Evolutionary conservation across 1,140 invertebrate genomes (phyloP).

Genomic region (Anadara kagoshimensis): DNA sequence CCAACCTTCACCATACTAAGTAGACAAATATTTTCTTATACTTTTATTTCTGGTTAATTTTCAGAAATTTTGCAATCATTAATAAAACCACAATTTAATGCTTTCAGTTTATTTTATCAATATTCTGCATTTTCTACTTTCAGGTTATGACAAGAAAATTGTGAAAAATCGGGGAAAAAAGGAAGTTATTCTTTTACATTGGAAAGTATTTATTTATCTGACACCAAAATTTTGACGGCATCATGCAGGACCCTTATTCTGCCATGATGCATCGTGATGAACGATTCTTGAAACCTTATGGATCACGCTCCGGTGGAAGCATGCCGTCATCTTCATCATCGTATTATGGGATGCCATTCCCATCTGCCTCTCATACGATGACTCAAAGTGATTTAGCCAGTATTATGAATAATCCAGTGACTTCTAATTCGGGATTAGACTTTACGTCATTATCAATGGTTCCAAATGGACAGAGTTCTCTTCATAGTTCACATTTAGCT

Average conservation of each 20-base stretch:
- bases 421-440: conserved; percentile 15
- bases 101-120: neutral
- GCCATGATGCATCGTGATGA: conserved; percentile 49
- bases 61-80: too few relatives aligned
- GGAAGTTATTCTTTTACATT: neutral
- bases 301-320: neutral
- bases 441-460: neutral
- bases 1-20: too few relatives aligned
- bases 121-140: neutral
- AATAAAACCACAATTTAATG: too few relatives aligned
- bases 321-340: conserved; percentile 33
- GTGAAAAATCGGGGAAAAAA: neutral
- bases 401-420: conserved; percentile 5
- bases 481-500: neutral
- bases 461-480: neutral
- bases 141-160: neutral
- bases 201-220: neutral
- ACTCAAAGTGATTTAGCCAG: conserved; percentile 39
- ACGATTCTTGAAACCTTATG: conserved; percentile 35
- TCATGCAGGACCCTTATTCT: conserved; percentile 54
- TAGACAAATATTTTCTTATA: too few relatives aligned
- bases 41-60: too few relatives aligned
- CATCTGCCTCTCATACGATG: conserved; percentile 43
- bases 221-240: neutral
- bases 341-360: conserved; percentile 36